Conservation (phyloP, 2,888 invertebrate genomes). For the Drosophila testacea region DNA sequence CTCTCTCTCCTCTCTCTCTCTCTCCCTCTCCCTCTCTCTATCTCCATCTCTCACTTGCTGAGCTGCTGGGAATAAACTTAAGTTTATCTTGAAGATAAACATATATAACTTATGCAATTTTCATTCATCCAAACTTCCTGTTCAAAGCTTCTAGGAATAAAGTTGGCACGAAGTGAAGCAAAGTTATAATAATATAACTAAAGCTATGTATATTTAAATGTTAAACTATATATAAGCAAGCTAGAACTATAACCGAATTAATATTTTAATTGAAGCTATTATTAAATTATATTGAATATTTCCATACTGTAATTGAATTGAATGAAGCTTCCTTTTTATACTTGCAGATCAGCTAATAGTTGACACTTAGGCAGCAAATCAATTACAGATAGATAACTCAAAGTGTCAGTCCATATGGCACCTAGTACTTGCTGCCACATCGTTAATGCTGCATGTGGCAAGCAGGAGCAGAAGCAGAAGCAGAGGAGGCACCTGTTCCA, state of each 20-base stretch:
- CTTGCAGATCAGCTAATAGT: conserved; percentile 17
- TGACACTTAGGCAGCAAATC: conserved; percentile 37
- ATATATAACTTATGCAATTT: conserved; percentile 29
- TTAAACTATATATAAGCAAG: neutral
- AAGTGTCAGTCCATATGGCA: conserved; percentile 60
- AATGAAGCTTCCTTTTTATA: neutral
- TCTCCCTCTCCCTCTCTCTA: neutral
- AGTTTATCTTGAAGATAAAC: conserved; percentile 35
- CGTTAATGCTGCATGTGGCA: neutral
- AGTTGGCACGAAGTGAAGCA: neutral
- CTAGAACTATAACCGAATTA: neutral
- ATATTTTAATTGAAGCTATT: neutral
- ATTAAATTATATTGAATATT: neutral
- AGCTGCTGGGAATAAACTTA: conserved; percentile 3
- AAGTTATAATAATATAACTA: neutral
- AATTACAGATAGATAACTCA: conserved; percentile 52
- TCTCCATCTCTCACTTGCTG: neutral
- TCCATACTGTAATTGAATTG: neutral
- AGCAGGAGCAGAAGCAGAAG: neutral
- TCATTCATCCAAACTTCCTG: conserved; percentile 30
- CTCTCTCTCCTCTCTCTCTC: neutral
- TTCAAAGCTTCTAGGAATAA: neutral
- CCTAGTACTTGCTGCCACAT: conserved; percentile 38
- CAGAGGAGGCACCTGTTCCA: conserved; percentile 48
- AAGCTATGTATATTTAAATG: neutral